phyloP scores from a whole-genome alignment of 2,888 invertebrate genomes.

The Cheilosia vernalis region DNA sequence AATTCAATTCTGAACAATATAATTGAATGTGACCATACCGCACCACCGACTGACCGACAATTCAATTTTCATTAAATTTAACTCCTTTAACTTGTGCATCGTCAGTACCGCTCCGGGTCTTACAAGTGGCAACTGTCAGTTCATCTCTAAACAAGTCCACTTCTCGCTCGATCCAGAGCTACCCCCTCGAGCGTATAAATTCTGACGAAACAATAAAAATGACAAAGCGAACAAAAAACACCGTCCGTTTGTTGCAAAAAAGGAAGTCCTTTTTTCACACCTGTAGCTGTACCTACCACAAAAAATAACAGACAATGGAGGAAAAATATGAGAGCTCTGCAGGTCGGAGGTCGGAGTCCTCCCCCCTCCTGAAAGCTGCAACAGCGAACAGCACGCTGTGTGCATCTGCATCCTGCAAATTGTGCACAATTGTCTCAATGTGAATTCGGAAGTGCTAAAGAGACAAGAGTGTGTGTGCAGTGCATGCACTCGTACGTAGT shows the following conservation, averaged over 20 bases:
- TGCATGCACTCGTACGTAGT: conserved; percentile 13
- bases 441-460: conserved; percentile 51
- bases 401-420: conserved; percentile 67
- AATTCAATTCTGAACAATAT: conserved; percentile 17
- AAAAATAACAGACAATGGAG: conserved; percentile 24
- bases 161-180: not conserved
- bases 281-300: conserved; percentile 51
- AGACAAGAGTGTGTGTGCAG: conserved; percentile 19
- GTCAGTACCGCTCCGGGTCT: not conserved
- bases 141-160: conserved; percentile 37
- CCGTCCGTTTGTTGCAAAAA: not conserved
- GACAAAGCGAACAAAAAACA: conserved; percentile 13
- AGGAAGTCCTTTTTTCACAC: conserved; percentile 43
- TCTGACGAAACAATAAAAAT: conserved; percentile 32
- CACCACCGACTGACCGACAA: too few relatives aligned
- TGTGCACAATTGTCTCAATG: conserved; percentile 70
- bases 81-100: not conserved
- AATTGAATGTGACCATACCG: conserved; percentile 2
- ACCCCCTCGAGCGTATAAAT: conserved; percentile 32
- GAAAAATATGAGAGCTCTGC: conserved; percentile 22
- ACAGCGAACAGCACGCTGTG: conserved; percentile 17
- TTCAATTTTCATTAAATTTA: not conserved
- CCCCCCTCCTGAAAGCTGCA: conserved; percentile 19
- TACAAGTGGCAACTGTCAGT: conserved; percentile 25
- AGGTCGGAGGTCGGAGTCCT: conserved; percentile 5